Base-by-base conservation (phyloP, 2,113 vertebrate genomes). In the Cavia porcellus region DNA sequence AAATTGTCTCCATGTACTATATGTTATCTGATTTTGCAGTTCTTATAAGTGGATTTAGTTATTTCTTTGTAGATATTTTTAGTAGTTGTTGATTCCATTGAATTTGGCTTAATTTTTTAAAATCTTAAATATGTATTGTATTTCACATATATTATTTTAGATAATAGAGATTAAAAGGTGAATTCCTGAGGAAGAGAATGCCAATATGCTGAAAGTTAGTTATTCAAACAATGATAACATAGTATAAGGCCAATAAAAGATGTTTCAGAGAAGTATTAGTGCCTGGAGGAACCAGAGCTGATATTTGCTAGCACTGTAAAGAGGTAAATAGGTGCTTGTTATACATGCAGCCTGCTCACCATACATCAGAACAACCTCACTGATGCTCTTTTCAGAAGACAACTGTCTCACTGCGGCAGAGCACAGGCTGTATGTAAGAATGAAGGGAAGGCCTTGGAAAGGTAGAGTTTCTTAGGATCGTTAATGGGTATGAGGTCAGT, bases 1-100 rank as follows among this genome's bases (percentile, higher is more conserved):
- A 52, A 75, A 61, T 70, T 66, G 5, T 95, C 3, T 92, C 42
- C 24, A n/a, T 82, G 12, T 93, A 84, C 61, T 52, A 81, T 62
- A 45, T 81, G 3, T 96, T 92, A 85, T 35, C 30, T 62, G 1
- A 83, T 80, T 84, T 4, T 95, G 20, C 9, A 85, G 93, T 94
- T 96, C 35, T 86, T 92, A 38, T 87, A 84, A 30, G 25, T 72
- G 74, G 30, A 57, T 92, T 86, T 96, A 93, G 30, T 86, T 92
- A 52, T 70, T 50, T 57, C 85, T 89, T 89, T 90, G 61, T 79
- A 50, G 45, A 50, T 79, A 47, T 52, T 94, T 97, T 5, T 57
- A 83, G 14, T 91, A 84, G 59, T 87, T 90, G 15, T 66, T 95
- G 50, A 86, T 93, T 82, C 72, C 19, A 35, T 47, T 92, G 79